phyloP scores from a whole-genome alignment of 2,797 vertebrate species.

The Acridotheres tristis region DNA sequence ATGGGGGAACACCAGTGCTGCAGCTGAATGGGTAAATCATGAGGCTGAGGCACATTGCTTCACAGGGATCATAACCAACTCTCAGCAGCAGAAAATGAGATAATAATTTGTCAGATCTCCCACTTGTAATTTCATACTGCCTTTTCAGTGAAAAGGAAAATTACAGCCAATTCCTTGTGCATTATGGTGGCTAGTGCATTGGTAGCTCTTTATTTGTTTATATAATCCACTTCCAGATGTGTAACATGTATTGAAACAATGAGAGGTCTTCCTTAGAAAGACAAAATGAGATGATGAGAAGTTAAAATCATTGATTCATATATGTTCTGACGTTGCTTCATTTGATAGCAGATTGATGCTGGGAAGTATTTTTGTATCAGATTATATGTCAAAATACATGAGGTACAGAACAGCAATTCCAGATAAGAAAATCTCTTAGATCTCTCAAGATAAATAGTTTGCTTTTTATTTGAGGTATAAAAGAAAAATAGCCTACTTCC shows the following conservation, averaged over 20 bases:
- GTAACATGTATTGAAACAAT: neutral
- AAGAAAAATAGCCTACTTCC: neutral
- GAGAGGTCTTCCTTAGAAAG: neutral
- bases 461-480: neutral
- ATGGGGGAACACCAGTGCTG: neutral
- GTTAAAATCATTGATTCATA: neutral
- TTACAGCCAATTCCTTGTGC: neutral
- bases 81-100: neutral
- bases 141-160: neutral
- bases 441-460: neutral
- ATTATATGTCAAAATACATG: neutral
- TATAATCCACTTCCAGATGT: neutral
- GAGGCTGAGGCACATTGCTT: neutral
- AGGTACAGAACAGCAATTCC: neutral
- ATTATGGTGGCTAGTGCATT: neutral
- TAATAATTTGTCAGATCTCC: constrained; percentile 1
- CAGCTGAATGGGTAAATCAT: neutral
- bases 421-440: constrained; percentile 21
- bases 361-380: neutral
- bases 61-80: neutral
- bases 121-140: neutral
- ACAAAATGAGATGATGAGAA: neutral
- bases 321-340: neutral
- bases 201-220: neutral
- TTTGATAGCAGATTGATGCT: neutral